Conservation (phyloP, 2,113 vertebrate species). For the Heterochromis multidens region DNA sequence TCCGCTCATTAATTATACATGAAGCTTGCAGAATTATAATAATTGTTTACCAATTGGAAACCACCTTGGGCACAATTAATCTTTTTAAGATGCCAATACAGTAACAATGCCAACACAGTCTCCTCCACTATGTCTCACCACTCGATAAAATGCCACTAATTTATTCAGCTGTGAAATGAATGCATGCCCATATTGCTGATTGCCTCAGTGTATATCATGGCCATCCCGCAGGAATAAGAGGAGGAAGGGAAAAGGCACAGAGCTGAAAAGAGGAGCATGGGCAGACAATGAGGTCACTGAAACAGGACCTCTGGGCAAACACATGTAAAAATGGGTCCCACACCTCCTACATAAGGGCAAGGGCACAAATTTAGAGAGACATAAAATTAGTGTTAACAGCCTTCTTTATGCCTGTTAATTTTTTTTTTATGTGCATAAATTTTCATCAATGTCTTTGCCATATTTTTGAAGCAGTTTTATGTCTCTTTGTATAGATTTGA, state of each 20-base stretch:
- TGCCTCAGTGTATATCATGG: conserved; percentile 33
- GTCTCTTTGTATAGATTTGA: background rate
- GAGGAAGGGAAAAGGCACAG: background rate
- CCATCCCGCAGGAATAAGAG: background rate
- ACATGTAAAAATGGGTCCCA: background rate
- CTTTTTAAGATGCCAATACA: conserved; percentile 73
- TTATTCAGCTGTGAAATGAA: conserved; percentile 66
- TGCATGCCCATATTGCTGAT: conserved; percentile 65
- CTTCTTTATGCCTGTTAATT: background rate
- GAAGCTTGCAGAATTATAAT: conserved; percentile 69
- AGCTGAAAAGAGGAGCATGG: background rate
- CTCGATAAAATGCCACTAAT: conserved; percentile 73
- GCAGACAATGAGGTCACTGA: background rate
- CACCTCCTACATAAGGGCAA: background rate
- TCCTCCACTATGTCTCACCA: conserved; percentile 46
- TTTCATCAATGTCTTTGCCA: background rate
- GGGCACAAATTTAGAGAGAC: background rate
- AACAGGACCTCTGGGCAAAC: background rate
- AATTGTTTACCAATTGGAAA: conserved; percentile 76
- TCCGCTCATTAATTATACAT: conserved; percentile 72
- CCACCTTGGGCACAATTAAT: conserved; percentile 68
- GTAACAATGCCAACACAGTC: conserved; percentile 63
- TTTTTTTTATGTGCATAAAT: background rate
- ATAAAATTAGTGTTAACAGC: background rate
- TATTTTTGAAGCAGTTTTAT: background rate